Evolutionary conservation across 35 echinoderm and acorn worm genomes (phyloP), one percentile per base, ranked within the genome.

Genomic region (Heliocidaris tuberculata): DNA sequence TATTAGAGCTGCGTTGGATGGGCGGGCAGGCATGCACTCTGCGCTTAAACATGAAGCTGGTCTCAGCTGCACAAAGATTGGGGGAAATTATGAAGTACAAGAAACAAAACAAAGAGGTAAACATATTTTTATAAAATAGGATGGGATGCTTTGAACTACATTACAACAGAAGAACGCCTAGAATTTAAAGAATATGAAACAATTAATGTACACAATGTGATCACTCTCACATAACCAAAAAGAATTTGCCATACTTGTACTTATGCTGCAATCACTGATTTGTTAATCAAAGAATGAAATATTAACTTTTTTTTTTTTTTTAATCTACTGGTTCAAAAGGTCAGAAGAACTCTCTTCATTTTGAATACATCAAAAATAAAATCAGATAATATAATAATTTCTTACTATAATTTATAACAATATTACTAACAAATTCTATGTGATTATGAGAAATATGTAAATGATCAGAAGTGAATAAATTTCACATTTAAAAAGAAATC

Each of bases 1-100:
- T 78, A 78, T 78, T 78, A 78, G 65, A 78, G 65, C 65, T 78
- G 65, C 65, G 65, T 78, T 78, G 65, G 4, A 78, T 78, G 65
- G 65, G 65, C 17, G 27, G 65, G 65, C 65, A 24, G 65, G 65
- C 65, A 78, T 78, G 65, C 65, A 78, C 65, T 78, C 65, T 78
- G 65, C 65, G 65, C 27, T 19, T 27, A 27, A 78, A 78, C 65
- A 78, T 78, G 65, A 27, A 78, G 65, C 65, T 78, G 65, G 65
- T 24, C 27, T 78, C 65, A 0, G 65, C 65, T 78, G 65, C 52
- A 56, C 52, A 56, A 56, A 56, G 52, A 27, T 78, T 78, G 65
- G 65, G 65, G 65, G 27, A n/a, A 78, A 78, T 78, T 78, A 78
- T 78, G 17, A 78, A 78, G 65, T 78, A 70, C 60, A 24, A 19